Evolutionary conservation across 2,113 vertebrate species (phyloP).

Genomic region (Coryphaenoides rupestris): DNA sequence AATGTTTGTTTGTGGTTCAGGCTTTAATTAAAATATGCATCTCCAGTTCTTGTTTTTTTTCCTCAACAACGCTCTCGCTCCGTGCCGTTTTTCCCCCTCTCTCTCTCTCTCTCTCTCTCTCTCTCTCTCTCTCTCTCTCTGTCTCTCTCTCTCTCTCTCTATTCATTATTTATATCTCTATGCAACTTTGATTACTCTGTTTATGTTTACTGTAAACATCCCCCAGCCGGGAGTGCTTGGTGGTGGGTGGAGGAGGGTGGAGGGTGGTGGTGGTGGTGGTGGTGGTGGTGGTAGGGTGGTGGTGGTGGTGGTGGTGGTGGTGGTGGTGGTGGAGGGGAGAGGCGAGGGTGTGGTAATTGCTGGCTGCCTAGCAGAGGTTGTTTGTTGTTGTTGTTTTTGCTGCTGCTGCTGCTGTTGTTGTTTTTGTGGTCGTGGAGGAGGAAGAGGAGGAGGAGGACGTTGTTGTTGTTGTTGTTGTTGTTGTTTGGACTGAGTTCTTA

Average conservation of each 20-base stretch:
- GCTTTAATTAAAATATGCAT: conserved; percentile 77
- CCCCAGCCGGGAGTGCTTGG: conserved; percentile 54
- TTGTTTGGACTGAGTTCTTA: conserved; percentile 1
- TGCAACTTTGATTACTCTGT: conserved; percentile 76
- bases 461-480: conserved; percentile 37
- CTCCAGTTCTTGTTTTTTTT: conserved; percentile 77
- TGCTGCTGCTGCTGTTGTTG: conserved; percentile 60
- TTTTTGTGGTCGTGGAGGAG: conserved; percentile 45
- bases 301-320: conserved; percentile 24
- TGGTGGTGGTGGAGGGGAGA: conserved; percentile 11
- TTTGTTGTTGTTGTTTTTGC: conserved; percentile 56
- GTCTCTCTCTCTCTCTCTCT: no score
- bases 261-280: conserved; percentile 4
- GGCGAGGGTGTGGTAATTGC: conserved; percentile 58
- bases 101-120: conserved; percentile 32
- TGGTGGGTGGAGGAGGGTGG: conserved; percentile 21
- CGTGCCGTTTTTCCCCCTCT: conserved; percentile 56
- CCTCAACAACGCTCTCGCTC: conserved; percentile 70
- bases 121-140: no score
- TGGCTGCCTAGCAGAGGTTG: conserved; percentile 51
- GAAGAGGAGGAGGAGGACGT: conserved; percentile 54
- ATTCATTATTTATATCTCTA: conserved; percentile 76
- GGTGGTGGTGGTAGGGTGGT: conserved; percentile 21
- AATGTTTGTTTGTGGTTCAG: conserved; percentile 76
- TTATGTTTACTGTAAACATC: conserved; percentile 78